Base-by-base conservation (phyloP, 2,113 vertebrate genomes). In the Aphyosemion australe region DNA sequence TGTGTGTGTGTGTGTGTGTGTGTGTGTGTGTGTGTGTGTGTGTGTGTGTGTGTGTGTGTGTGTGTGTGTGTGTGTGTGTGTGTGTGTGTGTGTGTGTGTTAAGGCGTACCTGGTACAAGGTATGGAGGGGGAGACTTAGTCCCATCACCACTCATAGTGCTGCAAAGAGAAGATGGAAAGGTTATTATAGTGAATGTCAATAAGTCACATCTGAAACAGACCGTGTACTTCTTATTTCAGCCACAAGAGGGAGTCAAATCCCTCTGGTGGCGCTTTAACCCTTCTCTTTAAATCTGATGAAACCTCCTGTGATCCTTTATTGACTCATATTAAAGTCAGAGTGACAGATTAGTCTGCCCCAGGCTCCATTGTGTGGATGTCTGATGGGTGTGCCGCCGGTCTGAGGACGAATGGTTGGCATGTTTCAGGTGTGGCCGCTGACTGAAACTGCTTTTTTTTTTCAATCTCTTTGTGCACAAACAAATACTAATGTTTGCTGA, bases 81-180 rank as follows among this genome's bases (percentile, higher is more conserved):
- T 16, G 31, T 51, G 0, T 62, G 14, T 16, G 31, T 51, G 1
- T 62, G 46, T 55, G 15, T 56, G 39, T 37, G 37, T 63, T 18
- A 12, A 39, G 7, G 0, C 55, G 80, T 71, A 92, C 92, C 70
- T 68, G 85, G 88, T 51, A 79, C 20, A 18, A 72, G 4, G 56
- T 91, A 92, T 2, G 88, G 85, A 54, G 90, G 89, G 6, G 66
- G 80, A 0, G 84, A 15, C 1, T 5, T 68, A 1, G 2, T 45
- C 65, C 41, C 56, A 0, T 61, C 21, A 31, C 52, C 3, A 45
- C 64, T 88, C 90, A 92, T 93, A 70, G 34, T 85, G 63, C 72
- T 84, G 51, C 20, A 65, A 6, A 68, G 9, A 75, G 55, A 18
- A 10, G n/a, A 32, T 32, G 32, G 32, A 7, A 32, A 32, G n/a